phyloP scores from a whole-genome alignment of 2,888 invertebrate genomes.

The Drosophila hawaiiensis region DNA sequence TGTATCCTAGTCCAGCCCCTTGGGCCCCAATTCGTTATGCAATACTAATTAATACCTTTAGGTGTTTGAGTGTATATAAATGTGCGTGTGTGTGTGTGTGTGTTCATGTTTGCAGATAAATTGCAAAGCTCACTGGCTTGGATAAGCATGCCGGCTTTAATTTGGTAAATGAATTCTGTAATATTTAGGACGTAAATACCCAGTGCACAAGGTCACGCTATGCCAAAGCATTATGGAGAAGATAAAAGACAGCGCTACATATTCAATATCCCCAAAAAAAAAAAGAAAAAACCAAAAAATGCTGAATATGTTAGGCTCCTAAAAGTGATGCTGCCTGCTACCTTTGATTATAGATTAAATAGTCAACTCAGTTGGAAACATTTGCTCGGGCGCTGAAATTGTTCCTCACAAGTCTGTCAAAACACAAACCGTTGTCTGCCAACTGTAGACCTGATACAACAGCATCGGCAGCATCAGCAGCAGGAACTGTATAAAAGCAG shows the following conservation, averaged over 20 bases:
- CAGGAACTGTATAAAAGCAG: constrained; percentile 20
- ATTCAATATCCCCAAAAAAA: constrained; percentile 7
- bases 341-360: constrained; percentile 75
- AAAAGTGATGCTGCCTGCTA: constrained; percentile 31
- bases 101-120: constrained; percentile 63
- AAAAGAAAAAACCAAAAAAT: constrained; percentile 13
- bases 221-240: constrained; percentile 11
- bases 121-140: constrained; percentile 74
- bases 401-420: constrained; percentile 25
- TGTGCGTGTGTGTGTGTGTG: constrained; percentile 31
- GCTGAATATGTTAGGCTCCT: constrained; percentile 34
- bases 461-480: constrained; percentile 13
- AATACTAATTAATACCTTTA: constrained; percentile 76
- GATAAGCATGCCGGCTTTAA: constrained; percentile 76
- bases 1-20: background rate
- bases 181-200: constrained; percentile 71
- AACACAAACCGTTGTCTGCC: constrained; percentile 43
- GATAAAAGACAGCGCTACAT: constrained; percentile 34
- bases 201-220: constrained; percentile 48
- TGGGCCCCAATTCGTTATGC: constrained; percentile 38
- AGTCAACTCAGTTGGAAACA: constrained; percentile 77
- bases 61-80: constrained; percentile 41
- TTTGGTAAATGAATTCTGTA: constrained; percentile 77
- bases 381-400: constrained; percentile 39
- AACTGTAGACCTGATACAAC: constrained; percentile 23